phyloP scores from a whole-genome alignment of 2,888 invertebrate species.

The Carcina quercana region DNA sequence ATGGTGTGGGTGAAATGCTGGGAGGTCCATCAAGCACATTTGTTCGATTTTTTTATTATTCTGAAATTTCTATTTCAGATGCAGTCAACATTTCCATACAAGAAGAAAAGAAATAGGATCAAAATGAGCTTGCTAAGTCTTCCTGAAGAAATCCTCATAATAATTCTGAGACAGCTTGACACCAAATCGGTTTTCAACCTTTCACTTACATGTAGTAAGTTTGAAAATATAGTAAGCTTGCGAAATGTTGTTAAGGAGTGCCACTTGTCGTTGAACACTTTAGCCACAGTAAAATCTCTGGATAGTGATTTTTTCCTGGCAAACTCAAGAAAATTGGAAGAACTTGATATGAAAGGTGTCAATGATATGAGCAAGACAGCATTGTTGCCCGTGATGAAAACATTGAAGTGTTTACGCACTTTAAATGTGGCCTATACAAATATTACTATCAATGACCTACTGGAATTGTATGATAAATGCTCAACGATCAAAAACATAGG shows the following conservation, averaged over 20 bases:
- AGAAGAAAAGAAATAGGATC: no score
- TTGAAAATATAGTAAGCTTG: constrained; percentile 29
- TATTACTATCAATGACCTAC: constrained; percentile 39
- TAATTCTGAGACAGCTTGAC: constrained; percentile 43
- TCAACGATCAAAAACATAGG: constrained; percentile 42
- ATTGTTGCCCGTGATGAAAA: constrained; percentile 33
- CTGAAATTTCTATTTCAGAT: no score
- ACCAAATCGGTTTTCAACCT: constrained; percentile 31
- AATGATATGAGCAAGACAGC: constrained; percentile 35
- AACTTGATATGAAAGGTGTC: constrained; percentile 42
- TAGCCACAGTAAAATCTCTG: constrained; percentile 39
- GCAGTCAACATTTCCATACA: no score
- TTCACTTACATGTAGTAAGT: constrained; percentile 33
- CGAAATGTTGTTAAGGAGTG: constrained; percentile 34
- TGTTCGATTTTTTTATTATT: no score
- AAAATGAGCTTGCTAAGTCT: constrained; percentile 1
- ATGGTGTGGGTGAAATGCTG: no score
- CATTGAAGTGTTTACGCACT: constrained; percentile 34
- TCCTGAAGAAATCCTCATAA: constrained; percentile 42
- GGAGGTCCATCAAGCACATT: no score
- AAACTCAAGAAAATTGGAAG: constrained; percentile 34
- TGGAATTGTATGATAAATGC: constrained; percentile 37
- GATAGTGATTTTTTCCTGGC: constrained; percentile 36
- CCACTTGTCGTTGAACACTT: constrained; percentile 33
- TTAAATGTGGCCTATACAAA: constrained; percentile 51